phyloP scores from a whole-genome alignment of 2,888 invertebrate genomes.

The Ectemnius cavifrons region DNA sequence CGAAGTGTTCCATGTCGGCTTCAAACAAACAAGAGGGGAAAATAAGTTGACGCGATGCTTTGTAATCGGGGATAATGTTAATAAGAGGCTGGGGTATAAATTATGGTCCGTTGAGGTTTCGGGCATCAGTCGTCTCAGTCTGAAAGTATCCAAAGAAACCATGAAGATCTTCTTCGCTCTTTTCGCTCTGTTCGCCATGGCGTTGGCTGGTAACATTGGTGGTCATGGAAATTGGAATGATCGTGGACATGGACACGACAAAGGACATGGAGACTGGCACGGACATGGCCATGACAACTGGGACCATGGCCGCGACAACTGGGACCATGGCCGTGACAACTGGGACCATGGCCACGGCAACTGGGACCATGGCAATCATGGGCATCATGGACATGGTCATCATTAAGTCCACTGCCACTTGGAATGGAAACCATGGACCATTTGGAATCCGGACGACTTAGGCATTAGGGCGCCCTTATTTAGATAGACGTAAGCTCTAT shows the following conservation, averaged over 20 bases:
- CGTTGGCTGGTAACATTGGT: not conserved
- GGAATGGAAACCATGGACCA: not conserved
- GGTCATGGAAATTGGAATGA: not conserved
- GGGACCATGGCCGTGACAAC: not conserved
- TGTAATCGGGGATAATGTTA: not conserved
- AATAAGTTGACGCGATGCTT: not conserved
- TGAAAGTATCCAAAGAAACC: not conserved
- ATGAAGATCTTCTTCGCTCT: not conserved
- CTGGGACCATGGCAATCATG: not conserved
- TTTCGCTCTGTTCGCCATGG: not conserved
- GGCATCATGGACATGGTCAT: not conserved
- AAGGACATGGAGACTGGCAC: not conserved
- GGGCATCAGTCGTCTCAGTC: not conserved
- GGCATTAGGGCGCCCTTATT: slow-evolving; percentile 6
- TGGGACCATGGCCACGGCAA: not conserved
- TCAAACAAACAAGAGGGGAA: not conserved
- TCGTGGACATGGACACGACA: not conserved
- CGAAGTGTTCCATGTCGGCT: too few species aligned
- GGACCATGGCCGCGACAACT: not conserved
- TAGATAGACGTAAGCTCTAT: not conserved
- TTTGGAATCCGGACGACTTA: not conserved
- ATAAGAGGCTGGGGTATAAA: not conserved
- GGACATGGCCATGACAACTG: not conserved
- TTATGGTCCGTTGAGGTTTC: not conserved
- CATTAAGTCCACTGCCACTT: not conserved